Conservation (phyloP, 2,888 invertebrate species). For the Pogonocherus hispidulus region DNA sequence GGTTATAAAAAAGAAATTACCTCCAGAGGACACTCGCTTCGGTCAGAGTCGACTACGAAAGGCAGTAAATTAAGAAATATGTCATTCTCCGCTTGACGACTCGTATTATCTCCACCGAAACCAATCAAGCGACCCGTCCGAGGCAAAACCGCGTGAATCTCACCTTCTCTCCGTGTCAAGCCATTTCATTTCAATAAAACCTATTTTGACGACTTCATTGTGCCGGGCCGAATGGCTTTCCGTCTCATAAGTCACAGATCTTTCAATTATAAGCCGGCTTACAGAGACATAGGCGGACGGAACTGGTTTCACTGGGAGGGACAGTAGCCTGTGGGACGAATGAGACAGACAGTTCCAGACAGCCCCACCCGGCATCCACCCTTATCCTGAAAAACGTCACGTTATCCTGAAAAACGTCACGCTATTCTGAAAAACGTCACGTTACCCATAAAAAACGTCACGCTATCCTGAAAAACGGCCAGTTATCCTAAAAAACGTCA, state of each 20-base stretch:
- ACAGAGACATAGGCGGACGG: neutral
- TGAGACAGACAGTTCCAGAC: too few relatives aligned
- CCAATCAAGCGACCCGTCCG: neutral
- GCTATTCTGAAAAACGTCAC: too few relatives aligned
- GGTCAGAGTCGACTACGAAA: neutral
- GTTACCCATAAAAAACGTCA: too few relatives aligned
- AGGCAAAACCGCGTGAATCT: slow-evolving; percentile 4
- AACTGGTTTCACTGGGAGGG: neutral
- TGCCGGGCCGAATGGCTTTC: slow-evolving; percentile 42
- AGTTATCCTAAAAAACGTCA: too few relatives aligned
- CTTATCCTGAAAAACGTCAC: too few relatives aligned
- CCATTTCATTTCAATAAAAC: slow-evolving; percentile 27
- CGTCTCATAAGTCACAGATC: slow-evolving; percentile 58
- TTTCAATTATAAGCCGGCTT: slow-evolving; percentile 56
- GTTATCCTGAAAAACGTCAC: too few relatives aligned
- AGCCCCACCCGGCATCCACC: too few relatives aligned
- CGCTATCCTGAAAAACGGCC: too few relatives aligned
- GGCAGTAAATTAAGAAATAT: neutral
- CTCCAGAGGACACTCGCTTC: neutral
- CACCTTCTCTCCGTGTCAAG: neutral
- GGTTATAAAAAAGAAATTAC: neutral
- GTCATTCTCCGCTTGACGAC: neutral
- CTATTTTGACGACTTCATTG: slow-evolving; percentile 35
- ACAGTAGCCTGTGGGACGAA: too few relatives aligned
- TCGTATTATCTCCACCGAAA: neutral